Conservation (phyloP, 2,113 vertebrate species). For the Polyodon spathula region DNA sequence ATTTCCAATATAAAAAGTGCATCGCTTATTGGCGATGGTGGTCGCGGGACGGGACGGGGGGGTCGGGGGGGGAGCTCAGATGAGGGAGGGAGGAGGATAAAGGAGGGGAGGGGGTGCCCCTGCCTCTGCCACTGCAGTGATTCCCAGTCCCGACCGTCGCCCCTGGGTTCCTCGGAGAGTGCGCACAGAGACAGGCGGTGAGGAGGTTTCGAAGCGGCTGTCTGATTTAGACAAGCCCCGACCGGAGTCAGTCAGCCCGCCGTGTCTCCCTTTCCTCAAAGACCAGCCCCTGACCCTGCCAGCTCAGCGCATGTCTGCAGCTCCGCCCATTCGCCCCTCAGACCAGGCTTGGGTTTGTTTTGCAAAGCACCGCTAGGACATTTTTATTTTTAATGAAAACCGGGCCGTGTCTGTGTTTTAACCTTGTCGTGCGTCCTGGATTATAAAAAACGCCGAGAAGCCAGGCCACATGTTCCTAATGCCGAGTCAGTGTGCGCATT, state of each 20-base stretch:
- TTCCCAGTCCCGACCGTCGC: conserved; percentile 45
- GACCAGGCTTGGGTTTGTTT: no score
- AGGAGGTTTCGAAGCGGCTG: conserved; percentile 45
- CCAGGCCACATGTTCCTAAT: no score
- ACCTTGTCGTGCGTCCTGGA: no score
- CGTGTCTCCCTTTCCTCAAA: conserved; percentile 43
- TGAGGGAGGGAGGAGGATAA: conserved; percentile 38
- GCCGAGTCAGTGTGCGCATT: no score
- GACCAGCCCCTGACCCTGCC: conserved; percentile 57
- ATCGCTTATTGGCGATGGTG: conserved; percentile 51
- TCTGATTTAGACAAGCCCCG: conserved; percentile 53
- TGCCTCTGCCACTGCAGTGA: conserved; percentile 35
- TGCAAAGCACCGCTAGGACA: no score
- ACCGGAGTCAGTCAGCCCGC: conserved; percentile 59
- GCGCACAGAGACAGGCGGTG: conserved; percentile 39
- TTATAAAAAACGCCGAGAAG: no score
- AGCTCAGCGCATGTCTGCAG: conserved; percentile 64
- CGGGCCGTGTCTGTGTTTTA: background rate
- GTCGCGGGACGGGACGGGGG: conserved; percentile 47
- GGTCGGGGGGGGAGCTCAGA: conserved; percentile 35
- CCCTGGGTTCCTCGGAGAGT: conserved; percentile 12
- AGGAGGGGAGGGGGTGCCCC: conserved; percentile 29
- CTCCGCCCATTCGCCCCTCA: conserved; percentile 36
- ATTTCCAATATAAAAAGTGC: conserved; percentile 40
- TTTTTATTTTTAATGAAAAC: background rate